A percentile compares a stretch with the other conserved stretches of the same genome.
phyloP scores from a whole-genome alignment of 2,113 vertebrate species.

The Sceloporus tristichus region DNA sequence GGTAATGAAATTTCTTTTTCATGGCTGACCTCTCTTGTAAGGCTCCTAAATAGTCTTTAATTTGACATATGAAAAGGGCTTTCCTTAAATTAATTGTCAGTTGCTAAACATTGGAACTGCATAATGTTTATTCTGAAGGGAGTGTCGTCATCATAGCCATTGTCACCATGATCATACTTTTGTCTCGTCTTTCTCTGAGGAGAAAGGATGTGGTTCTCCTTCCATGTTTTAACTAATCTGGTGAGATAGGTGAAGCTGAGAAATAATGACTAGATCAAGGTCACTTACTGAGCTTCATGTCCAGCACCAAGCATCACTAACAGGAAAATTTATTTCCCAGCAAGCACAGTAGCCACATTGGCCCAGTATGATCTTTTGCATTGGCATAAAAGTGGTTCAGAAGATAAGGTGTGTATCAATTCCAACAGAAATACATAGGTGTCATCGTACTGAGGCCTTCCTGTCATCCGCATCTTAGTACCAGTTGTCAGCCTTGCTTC shows the following conservation, averaged over 20 bases:
- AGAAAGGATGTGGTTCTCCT: neutral
- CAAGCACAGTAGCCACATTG: neutral
- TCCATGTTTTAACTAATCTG: neutral
- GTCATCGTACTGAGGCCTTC: neutral
- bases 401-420: neutral
- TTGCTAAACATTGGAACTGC: no score
- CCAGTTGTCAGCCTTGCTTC: neutral
- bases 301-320: neutral
- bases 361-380: neutral
- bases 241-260: neutral
- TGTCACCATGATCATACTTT: neutral
- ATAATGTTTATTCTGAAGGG: neutral
- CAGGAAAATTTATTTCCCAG: neutral
- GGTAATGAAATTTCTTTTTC: constrained; percentile 78
- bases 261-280: neutral
- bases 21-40: constrained; percentile 21
- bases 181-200: neutral
- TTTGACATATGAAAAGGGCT: neutral
- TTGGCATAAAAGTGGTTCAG: neutral
- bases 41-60: neutral
- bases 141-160: neutral
- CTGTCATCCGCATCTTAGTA: no score
- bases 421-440: neutral
- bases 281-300: neutral
- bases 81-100: neutral